These are phyloP conservation scores for Cochlearius cochlearius DNA, from an alignment of 2,113 vertebrate species.

Conservation along the genomic window DNA sequence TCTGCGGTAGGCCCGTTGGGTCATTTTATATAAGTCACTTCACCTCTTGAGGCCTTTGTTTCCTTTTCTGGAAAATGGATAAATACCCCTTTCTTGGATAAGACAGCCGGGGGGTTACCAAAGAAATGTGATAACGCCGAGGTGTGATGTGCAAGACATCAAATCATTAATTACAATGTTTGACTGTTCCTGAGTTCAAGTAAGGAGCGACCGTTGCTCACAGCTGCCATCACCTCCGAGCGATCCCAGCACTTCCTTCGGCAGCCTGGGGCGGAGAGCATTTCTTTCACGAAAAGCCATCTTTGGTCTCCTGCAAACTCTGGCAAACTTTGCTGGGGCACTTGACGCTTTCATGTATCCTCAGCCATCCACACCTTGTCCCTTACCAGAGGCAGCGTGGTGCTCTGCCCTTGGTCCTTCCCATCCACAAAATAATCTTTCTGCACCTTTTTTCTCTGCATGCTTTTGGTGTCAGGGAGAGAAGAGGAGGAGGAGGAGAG, in stretches of 20 bases:
- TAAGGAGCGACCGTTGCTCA: background rate
- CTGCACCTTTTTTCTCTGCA: background rate
- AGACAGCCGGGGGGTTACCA: background rate
- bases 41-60: background rate
- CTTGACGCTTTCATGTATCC: fast-evolving
- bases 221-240: background rate
- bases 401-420: background rate
- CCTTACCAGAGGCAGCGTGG: background rate
- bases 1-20: background rate
- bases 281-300: background rate
- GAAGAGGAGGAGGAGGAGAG: background rate
- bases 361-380: background rate
- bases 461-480: background rate
- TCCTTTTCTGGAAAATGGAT: background rate
- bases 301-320: background rate
- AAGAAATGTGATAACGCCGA: background rate
- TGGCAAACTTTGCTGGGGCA: background rate
- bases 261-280: background rate
- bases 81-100: background rate
- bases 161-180: slow-evolving; percentile 46
- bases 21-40: background rate
- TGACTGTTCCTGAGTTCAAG: slow-evolving; percentile 27
- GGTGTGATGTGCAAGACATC: background rate
- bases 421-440: background rate
- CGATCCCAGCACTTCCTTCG: background rate